Base-by-base conservation (phyloP, 2,113 vertebrate species). In the Crotalus horridus region DNA sequence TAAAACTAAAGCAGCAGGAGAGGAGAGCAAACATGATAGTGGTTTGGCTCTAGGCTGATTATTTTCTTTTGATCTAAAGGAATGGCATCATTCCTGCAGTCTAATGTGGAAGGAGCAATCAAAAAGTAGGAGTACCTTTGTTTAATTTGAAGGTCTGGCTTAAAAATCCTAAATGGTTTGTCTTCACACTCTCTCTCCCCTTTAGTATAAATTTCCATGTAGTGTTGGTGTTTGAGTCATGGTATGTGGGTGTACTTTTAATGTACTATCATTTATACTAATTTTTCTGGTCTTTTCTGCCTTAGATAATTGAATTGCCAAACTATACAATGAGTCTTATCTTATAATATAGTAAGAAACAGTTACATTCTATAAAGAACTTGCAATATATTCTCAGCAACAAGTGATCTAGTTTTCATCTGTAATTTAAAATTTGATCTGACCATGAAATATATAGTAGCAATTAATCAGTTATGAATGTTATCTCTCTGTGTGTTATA, bases 11-110 rank as follows among this genome's bases (percentile, higher is more conserved):
- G 95, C 96, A 95, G 96, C 95, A 97, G 96, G 95, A 74, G 95
- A 96, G 94, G 96, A 95, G 15, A 94, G 95, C 95, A 97, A 95
- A 97, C 95, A 93, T 97, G 96, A 95, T 95, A 8, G 3, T 96
- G 95, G 95, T 96, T 96, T 97, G 95, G 95, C 96, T 96, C 17
- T 91, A 93, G 26, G 94, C 94, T 96, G 96, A 96, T 95, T 96
- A 93, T 96, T 97, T 96, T 96, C 92, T 94, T 97, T 97, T 97
- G 97, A 97, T 93, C 94, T 95, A 93, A 94, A 97, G 97, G 91
- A 85, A 92, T 94, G 93, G 96, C 95, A 96, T 92, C 91, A 95
- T 96, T 97, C 93, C 94, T 95, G 95, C 91, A 87, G 85, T 93
- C 95, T 93, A 93, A 87, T 89, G 64, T 93, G 88, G 88, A 89